Evolutionary conservation across 2,888 invertebrate genomes (phyloP).

Genomic region (Leptodirus hochenwartii): DNA sequence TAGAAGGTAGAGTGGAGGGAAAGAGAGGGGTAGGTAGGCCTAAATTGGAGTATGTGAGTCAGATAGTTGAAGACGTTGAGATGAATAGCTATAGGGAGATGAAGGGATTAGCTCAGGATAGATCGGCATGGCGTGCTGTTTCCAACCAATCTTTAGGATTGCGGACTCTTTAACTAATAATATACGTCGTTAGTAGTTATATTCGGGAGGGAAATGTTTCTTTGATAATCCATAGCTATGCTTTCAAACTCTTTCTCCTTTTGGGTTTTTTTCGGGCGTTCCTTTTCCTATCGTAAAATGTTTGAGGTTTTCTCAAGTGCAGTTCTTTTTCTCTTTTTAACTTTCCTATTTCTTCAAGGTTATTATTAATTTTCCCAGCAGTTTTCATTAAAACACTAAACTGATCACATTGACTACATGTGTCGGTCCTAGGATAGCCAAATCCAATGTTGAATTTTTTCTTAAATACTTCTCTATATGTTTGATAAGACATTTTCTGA

Average conservation of each 20-base stretch:
- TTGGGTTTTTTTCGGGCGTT: slow-evolving; percentile 6
- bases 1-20: no score
- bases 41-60: no score
- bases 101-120: no score
- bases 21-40: no score
- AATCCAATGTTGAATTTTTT: slow-evolving; percentile 15
- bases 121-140: no score
- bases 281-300: slow-evolving; percentile 14
- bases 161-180: no score
- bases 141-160: no score
- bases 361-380: slow-evolving; percentile 6
- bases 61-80: no score
- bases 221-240: slow-evolving; percentile 11
- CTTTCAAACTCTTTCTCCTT: slow-evolving; percentile 10
- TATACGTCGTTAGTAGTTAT: slow-evolving; percentile 16
- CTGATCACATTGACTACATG: slow-evolving; percentile 15
- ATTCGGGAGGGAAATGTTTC: slow-evolving; percentile 15
- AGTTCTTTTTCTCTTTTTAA: slow-evolving; percentile 11
- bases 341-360: slow-evolving; percentile 7
- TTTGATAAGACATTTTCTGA: slow-evolving; percentile 12
- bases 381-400: slow-evolving; percentile 11
- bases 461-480: slow-evolving; percentile 14
- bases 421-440: slow-evolving; percentile 17
- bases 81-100: no score
- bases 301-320: slow-evolving; percentile 13